Evolutionary conservation across 2,113 vertebrate genomes (phyloP).

Genomic region (Nanorana parkeri): DNA sequence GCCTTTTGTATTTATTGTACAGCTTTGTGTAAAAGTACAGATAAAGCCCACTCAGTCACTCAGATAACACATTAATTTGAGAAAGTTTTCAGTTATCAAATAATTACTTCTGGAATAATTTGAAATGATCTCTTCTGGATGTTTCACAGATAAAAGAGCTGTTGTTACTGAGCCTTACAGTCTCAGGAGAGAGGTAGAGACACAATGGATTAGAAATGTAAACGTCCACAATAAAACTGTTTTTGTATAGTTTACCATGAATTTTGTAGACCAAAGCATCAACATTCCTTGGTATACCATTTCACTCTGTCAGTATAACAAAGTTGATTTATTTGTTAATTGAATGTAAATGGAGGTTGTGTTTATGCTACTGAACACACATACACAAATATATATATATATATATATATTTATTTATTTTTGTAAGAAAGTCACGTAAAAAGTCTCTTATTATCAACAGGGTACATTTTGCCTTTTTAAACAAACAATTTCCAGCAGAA

Average conservation of each 20-base stretch:
- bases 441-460: no score
- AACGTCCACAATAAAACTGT: neutral
- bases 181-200: neutral
- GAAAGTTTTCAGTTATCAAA: conserved; percentile 13
- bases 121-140: neutral
- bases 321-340: no score
- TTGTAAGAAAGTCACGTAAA: no score
- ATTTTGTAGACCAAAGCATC: no score
- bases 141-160: conserved; percentile 7
- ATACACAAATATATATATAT: no score
- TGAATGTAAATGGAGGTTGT: no score
- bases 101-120: conserved; percentile 7
- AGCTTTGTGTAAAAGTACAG: neutral
- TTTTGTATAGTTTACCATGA: neutral
- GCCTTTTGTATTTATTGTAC: conserved; percentile 12
- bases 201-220: neutral
- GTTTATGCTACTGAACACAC: no score
- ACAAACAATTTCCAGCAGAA: no score
- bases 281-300: no score
- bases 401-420: no score
- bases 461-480: no score
- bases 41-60: neutral
- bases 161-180: neutral
- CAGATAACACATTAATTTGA: conserved; percentile 19
- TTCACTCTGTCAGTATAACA: no score